Percentiles rank a stretch among this genome's conserved stretches.
phyloP scores from a whole-genome alignment of 1,140 invertebrate genomes.

The Euschistus heros region DNA sequence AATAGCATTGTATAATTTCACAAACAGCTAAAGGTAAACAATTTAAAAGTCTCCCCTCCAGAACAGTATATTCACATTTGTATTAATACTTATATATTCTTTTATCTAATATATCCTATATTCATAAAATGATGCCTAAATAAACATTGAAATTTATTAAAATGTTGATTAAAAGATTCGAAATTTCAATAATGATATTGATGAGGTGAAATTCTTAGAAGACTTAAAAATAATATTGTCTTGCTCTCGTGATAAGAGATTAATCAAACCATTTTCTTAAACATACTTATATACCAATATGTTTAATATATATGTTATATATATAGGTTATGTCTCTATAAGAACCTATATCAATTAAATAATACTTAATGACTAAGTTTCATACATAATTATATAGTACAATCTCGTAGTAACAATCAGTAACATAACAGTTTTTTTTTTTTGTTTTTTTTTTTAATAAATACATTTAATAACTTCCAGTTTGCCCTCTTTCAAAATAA shows the following conservation, averaged over 20 bases:
- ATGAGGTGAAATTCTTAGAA: constrained; percentile 6
- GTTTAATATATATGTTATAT: background rate
- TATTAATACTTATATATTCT: too few relatives aligned
- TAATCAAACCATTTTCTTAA: constrained; percentile 7
- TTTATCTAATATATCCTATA: too few relatives aligned
- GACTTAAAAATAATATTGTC: constrained; percentile 16
- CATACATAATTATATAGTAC: constrained; percentile 11
- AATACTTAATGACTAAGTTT: constrained; percentile 15
- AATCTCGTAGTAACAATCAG: constrained; percentile 15
- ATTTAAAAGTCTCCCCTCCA: too few relatives aligned
- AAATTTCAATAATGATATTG: too few relatives aligned
- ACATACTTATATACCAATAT: background rate
- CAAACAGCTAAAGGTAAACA: too few relatives aligned
- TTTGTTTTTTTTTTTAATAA: constrained; percentile 4
- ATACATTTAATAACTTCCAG: constrained; percentile 8
- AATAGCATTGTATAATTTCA: too few relatives aligned
- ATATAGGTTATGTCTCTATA: background rate
- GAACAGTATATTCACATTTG: too few relatives aligned
- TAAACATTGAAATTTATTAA: too few relatives aligned
- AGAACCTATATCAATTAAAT: constrained; percentile 6
- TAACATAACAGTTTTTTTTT: constrained; percentile 9
- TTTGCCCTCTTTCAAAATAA: constrained; percentile 9
- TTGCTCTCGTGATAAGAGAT: constrained; percentile 1
- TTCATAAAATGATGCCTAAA: too few relatives aligned
- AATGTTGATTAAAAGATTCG: too few relatives aligned